These are phyloP conservation scores for Tyrannus savana DNA, from an alignment of 2,113 vertebrate species.

Conservation along the genomic window DNA sequence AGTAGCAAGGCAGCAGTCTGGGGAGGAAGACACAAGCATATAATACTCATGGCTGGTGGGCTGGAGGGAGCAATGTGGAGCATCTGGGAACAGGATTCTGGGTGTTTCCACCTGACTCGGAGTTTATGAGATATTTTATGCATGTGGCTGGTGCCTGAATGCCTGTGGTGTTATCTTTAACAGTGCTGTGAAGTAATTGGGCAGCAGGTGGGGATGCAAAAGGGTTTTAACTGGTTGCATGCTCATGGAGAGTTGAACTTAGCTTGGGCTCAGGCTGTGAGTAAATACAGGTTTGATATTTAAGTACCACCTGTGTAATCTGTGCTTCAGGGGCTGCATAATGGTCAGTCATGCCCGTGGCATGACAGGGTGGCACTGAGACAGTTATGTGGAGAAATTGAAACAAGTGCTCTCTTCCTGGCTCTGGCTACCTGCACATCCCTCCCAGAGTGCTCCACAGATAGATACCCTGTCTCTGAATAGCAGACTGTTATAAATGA, in stretches of 20 bases:
- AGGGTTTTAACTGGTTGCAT: not conserved
- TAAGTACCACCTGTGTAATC: not conserved
- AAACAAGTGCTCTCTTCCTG: not conserved
- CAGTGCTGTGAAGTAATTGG: rapidly evolving
- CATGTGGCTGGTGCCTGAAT: not conserved
- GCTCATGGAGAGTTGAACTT: not conserved
- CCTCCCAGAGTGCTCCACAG: not conserved
- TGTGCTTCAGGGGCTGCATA: not conserved
- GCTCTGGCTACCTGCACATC: not conserved
- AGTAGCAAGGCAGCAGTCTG: not conserved
- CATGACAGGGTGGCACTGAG: not conserved
- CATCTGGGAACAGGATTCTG: not conserved
- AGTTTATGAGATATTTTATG: not conserved
- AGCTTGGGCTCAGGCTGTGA: not conserved
- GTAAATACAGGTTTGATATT: not conserved
- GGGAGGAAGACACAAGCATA: not conserved
- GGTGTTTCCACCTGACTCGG: not conserved
- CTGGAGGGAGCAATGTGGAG: not conserved
- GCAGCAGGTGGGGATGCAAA: not conserved
- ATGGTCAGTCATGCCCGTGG: not conserved
- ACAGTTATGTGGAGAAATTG: not conserved
- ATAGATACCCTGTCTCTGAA: not conserved
- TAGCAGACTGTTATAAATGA: not conserved
- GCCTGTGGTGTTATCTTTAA: not conserved
- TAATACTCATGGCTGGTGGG: not conserved